Conservation (phyloP, 2,797 vertebrate genomes). For the Aeoliscus strigatus region DNA sequence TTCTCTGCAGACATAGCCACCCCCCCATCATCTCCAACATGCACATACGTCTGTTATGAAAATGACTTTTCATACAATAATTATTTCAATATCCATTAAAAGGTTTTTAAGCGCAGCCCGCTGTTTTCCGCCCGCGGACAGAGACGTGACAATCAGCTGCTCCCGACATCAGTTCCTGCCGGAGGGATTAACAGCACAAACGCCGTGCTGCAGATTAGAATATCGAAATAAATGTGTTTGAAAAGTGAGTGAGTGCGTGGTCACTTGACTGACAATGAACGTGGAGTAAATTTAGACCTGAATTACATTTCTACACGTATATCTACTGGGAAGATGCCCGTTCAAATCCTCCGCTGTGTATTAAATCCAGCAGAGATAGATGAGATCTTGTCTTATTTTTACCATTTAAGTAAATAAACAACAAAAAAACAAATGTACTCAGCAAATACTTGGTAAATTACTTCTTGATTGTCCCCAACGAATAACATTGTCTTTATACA, state of each 20-base stretch:
- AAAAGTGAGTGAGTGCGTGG: slow-evolving; percentile 1
- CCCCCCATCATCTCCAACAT: background rate
- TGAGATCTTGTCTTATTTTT: no score
- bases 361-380: no score
- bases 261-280: slow-evolving; percentile 8
- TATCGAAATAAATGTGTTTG: slow-evolving; percentile 15
- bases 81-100: no score
- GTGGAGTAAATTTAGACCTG: slow-evolving; percentile 10
- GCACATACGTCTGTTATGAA: background rate
- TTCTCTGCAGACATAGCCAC: slow-evolving; percentile 6
- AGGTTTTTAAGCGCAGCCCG: no score
- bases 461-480: slow-evolving; percentile 34
- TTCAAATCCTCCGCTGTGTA: no score
- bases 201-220: slow-evolving; percentile 6
- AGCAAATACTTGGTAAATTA: slow-evolving; percentile 35
- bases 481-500: slow-evolving; percentile 33
- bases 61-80: no score
- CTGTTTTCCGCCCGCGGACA: no score
- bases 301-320: no score
- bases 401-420: slow-evolving; percentile 16
- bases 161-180: background rate
- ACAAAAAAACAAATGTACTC: slow-evolving; percentile 22
- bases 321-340: no score
- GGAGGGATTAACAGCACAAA: no score
- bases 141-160: no score